A percentile compares a stretch with the other conserved stretches of the same genome.
Conservation (phyloP, 53 echinoderm and acorn worm species). For the Crossaster papposus region DNA sequence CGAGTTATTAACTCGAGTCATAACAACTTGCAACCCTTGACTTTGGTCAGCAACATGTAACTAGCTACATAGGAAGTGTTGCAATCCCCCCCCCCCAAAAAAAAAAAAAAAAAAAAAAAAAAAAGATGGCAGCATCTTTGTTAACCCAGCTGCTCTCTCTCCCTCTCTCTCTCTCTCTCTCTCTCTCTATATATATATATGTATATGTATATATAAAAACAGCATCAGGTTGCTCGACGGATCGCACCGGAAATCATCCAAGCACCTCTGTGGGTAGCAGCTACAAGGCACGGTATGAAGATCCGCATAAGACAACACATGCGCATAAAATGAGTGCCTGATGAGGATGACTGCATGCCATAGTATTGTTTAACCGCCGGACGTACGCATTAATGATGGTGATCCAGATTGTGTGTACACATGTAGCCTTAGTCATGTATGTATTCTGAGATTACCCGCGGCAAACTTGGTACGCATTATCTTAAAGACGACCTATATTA, state of each 20-base stretch:
- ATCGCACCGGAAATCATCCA: neutral
- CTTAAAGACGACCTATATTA: neutral
- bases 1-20: too few relatives aligned
- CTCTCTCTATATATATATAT: too few relatives aligned
- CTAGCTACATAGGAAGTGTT: too few relatives aligned
- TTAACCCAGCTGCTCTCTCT: too few relatives aligned
- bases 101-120: too few relatives aligned
- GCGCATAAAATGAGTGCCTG: neutral
- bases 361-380: neutral
- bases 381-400: neutral
- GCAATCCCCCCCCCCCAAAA: too few relatives aligned
- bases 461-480: neutral
- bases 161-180: too few relatives aligned
- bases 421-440: neutral
- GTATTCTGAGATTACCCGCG: neutral
- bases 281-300: neutral
- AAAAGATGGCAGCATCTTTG: too few relatives aligned
- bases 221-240: constrained; percentile 1
- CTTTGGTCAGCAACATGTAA: too few relatives aligned
- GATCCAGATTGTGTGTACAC: neutral
- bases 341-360: neutral
- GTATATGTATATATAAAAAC: too few relatives aligned
- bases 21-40: too few relatives aligned
- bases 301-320: neutral
- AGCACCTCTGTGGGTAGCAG: neutral